Evolutionary conservation across 1,140 invertebrate species (phyloP).

Genomic region (Mycetomoellerius zeteki): DNA sequence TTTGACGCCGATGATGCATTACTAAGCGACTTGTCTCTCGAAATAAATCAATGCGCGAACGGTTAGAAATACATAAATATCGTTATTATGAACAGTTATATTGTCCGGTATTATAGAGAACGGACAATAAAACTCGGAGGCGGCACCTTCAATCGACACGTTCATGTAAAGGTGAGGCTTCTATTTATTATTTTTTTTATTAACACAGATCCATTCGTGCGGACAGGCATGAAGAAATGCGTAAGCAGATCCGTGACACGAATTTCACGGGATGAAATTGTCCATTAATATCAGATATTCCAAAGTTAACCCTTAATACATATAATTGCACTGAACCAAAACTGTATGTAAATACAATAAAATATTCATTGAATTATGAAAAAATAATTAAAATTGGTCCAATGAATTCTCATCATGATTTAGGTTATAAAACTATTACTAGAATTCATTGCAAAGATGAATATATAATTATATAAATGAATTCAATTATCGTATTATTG

Average conservation of each 20-base stretch:
- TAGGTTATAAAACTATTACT: too few species aligned
- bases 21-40: constrained; percentile 78
- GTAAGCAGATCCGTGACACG: constrained; percentile 6
- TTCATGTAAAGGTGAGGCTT: background rate
- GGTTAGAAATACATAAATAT: constrained; percentile 76
- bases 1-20: constrained; percentile 76
- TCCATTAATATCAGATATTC: background rate
- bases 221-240: background rate
- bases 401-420: too few species aligned
- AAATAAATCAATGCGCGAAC: constrained; percentile 80
- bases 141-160: constrained; percentile 34
- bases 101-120: constrained; percentile 2
- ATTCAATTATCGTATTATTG: too few species aligned
- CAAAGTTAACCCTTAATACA: background rate
- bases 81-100: constrained; percentile 55
- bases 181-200: background rate
- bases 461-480: too few species aligned
- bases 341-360: too few species aligned
- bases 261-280: constrained; percentile 11
- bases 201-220: background rate
- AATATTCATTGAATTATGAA: too few species aligned
- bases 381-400: too few species aligned
- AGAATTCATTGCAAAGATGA: too few species aligned
- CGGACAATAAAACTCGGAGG: constrained; percentile 54
- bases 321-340: too few species aligned